These are phyloP conservation scores for Setophaga coronata DNA, from an alignment of 2,113 vertebrate species.

Conservation along the genomic window DNA sequence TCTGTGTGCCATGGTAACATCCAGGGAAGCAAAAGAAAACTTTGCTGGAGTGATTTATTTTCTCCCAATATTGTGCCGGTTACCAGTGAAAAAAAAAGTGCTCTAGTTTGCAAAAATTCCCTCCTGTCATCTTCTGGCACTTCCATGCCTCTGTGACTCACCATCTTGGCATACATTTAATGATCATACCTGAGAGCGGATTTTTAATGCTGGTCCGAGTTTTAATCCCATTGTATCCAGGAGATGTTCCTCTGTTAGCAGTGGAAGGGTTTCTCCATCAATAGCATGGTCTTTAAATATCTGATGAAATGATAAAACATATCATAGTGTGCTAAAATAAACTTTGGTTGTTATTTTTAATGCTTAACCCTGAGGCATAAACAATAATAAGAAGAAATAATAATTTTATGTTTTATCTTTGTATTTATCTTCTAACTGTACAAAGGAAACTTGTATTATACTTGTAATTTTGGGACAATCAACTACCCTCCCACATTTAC, in stretches of 20 bases:
- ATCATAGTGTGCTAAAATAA: not conserved
- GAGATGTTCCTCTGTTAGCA: constrained; percentile 94
- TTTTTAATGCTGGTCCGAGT: constrained; percentile 92
- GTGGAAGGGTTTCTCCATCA: constrained; percentile 92
- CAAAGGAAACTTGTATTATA: not conserved
- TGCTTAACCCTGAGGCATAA: not conserved
- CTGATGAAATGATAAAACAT: constrained; percentile 67
- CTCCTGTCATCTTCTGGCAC: not conserved
- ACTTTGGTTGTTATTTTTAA: not conserved
- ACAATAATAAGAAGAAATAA: not conserved
- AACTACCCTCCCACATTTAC: not conserved
- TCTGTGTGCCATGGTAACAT: not conserved
- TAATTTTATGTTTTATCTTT: not conserved
- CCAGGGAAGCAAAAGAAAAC: not conserved
- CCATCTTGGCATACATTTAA: not conserved
- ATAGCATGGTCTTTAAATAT: constrained; percentile 94
- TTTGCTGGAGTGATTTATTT: not conserved
- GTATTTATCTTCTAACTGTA: not conserved
- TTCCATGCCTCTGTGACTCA: not conserved
- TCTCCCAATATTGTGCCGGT: not conserved
- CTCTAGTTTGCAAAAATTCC: not conserved
- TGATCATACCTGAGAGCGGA: constrained; percentile 89
- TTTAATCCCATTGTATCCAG: constrained; percentile 92
- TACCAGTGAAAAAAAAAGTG: not conserved
- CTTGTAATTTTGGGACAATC: not conserved